Percentiles rank a stretch among this genome's conserved stretches.
These are phyloP conservation scores for Patella ulyssiponensis DNA, from an alignment of 2,888 invertebrate genomes.

Conservation along the genomic window DNA sequence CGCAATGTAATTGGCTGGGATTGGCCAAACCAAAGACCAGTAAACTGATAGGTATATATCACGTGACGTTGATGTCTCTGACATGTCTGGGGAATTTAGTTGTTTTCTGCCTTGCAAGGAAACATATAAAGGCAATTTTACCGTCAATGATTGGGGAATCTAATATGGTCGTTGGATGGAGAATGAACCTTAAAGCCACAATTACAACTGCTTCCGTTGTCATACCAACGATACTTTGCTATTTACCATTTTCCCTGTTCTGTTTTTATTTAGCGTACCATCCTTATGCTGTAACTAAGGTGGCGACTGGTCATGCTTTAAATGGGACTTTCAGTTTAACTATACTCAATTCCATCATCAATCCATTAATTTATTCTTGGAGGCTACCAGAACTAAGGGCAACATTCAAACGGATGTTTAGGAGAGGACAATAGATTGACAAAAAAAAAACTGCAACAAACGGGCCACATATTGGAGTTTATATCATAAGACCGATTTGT, in stretches of 20 bases:
- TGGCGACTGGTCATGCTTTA: constrained; percentile 17
- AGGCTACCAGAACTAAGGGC: constrained; percentile 23
- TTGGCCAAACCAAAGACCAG: background rate
- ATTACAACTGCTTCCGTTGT: constrained; percentile 24
- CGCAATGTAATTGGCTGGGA: background rate
- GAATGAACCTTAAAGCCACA: constrained; percentile 29
- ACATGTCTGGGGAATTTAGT: constrained; percentile 4
- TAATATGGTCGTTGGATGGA: constrained; percentile 1
- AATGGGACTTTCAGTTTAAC: constrained; percentile 22
- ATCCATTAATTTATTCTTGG: constrained; percentile 32
- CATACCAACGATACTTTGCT: constrained; percentile 24
- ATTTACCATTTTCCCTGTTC: constrained; percentile 13
- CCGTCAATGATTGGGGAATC: constrained; percentile 11
- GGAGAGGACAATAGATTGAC: background rate
- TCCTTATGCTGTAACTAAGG: constrained; percentile 7
- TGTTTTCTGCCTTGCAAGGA: constrained; percentile 14
- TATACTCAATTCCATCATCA: constrained; percentile 25
- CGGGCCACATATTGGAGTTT: too few species aligned
- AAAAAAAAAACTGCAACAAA: too few species aligned
- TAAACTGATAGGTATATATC: background rate
- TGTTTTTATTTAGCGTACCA: constrained; percentile 25
- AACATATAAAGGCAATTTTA: constrained; percentile 27
- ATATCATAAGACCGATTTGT: too few species aligned
- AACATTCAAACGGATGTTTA: constrained; percentile 12
- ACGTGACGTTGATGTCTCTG: background rate